Evolutionary conservation across 2,888 invertebrate species (phyloP), one percentile per base, ranked within the genome.

Genomic region (Ryuthela nishihirai): DNA sequence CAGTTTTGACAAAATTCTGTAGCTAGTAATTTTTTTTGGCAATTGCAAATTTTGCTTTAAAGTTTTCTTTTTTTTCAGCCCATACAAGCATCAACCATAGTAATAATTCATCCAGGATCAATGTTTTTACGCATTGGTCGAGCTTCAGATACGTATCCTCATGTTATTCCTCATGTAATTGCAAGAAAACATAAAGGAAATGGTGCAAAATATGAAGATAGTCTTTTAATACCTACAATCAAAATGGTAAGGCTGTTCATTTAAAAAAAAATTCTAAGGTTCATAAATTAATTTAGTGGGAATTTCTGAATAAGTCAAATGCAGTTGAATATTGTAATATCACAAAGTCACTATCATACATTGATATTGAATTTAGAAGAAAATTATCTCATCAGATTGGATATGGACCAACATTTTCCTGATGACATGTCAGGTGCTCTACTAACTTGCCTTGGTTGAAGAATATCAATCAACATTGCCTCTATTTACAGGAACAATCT

Each of bases 41-140:
- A 23, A 41, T 24, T n/a, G 12, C 1, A 42, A 18, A 4, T 45
- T 24, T 35, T 7, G 21, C n/a, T 34, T 23, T 26, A 6, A 24
- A 40, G 25, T n/a, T 40, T 20, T 32, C 38, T 34, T 39, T 39
- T 34, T 25, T 10, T 38, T 23, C 15, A 54, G 54, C 63, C 63
- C n/a, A 82, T 85, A 64, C 85, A 85, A 68, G 84, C 88, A 0
- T 85, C 87, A 69, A 84, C 85, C 59, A 87, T 90, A 36, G 85
- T 97, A 56, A 85, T 95, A n/a, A 91, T 95, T 52, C 94, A 95
- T 72, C 94, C 95, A 18, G 95, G 95, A 6, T 95, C 94, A 0
- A 81, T 87, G 42, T 85, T 90, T 73, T 80, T 95, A 21, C 79
- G 93, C 62, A 87, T 95, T 71, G 95, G 95, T 1, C 78, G 90